phyloP scores from a whole-genome alignment of 2,888 invertebrate species.

The Athalia rosae region DNA sequence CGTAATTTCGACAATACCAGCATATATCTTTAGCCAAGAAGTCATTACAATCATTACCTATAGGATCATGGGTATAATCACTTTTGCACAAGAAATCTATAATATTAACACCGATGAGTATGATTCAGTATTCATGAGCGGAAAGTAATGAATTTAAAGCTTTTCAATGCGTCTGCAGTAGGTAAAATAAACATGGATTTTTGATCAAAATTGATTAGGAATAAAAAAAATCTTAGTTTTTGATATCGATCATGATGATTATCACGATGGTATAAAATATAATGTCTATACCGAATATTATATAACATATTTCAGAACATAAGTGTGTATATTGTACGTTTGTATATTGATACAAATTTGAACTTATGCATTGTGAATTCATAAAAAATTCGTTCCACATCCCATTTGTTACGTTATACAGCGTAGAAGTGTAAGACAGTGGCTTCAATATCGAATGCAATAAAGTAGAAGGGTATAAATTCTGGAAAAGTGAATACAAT shows the following conservation, averaged over 20 bases:
- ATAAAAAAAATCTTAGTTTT: too few relatives aligned
- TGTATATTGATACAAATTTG: background rate
- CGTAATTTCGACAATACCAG: background rate
- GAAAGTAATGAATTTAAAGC: background rate
- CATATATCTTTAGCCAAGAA: slow-evolving; percentile 10
- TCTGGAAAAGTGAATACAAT: too few relatives aligned
- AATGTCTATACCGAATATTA: too few relatives aligned
- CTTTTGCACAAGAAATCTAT: background rate
- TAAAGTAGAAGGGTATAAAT: too few relatives aligned
- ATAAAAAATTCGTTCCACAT: slow-evolving; percentile 1
- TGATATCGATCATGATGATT: too few relatives aligned
- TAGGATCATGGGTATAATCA: slow-evolving; percentile 1
- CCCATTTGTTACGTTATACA: background rate
- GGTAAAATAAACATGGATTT: background rate
- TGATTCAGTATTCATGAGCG: background rate
- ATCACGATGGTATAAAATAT: too few relatives aligned
- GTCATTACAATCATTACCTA: background rate
- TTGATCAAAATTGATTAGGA: slow-evolving; percentile 2
- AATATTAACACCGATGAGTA: slow-evolving; percentile 3
- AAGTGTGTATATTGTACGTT: too few relatives aligned
- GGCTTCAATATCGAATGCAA: too few relatives aligned
- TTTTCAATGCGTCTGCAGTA: background rate
- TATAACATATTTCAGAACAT: too few relatives aligned
- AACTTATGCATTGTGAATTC: background rate
- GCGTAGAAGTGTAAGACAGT: background rate